Conservation (phyloP, 2,797 vertebrate genomes). For the Cryptoblepharus egeriae region DNA sequence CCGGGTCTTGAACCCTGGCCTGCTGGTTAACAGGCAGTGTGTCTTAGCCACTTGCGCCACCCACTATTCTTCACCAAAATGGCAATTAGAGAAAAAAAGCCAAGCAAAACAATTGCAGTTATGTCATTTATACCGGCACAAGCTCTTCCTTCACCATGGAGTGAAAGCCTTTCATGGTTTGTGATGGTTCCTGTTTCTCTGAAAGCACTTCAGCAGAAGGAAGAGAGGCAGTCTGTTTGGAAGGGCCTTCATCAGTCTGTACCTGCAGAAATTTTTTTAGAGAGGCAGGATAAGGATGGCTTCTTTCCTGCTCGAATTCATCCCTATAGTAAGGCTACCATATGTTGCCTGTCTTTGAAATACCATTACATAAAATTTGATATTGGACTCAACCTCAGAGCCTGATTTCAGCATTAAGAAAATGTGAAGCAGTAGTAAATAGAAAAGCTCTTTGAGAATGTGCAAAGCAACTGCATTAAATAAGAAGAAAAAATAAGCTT, state of each 20-base stretch:
- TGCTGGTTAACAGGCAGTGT: too few relatives aligned
- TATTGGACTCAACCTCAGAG: background rate
- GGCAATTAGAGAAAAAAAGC: background rate
- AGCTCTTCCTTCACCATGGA: background rate
- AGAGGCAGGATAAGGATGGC: background rate
- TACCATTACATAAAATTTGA: background rate
- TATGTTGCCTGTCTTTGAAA: background rate
- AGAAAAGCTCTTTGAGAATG: background rate
- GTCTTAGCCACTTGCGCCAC: too few relatives aligned
- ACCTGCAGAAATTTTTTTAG: background rate
- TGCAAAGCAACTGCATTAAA: background rate
- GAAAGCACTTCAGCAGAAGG: background rate
- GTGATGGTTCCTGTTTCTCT: background rate
- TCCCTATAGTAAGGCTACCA: background rate
- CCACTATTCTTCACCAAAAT: too few relatives aligned
- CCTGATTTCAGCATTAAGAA: background rate
- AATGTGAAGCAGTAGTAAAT: background rate
- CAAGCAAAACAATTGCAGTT: background rate
- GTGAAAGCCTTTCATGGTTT: background rate
- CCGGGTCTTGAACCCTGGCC: too few relatives aligned
- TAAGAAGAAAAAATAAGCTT: background rate
- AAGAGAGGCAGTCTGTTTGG: background rate
- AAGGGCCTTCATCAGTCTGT: background rate
- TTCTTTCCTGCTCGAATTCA: background rate
- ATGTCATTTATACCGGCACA: background rate